phyloP scores from a whole-genome alignment of 2,113 vertebrate species.

The Chelonoidis abingdonii region DNA sequence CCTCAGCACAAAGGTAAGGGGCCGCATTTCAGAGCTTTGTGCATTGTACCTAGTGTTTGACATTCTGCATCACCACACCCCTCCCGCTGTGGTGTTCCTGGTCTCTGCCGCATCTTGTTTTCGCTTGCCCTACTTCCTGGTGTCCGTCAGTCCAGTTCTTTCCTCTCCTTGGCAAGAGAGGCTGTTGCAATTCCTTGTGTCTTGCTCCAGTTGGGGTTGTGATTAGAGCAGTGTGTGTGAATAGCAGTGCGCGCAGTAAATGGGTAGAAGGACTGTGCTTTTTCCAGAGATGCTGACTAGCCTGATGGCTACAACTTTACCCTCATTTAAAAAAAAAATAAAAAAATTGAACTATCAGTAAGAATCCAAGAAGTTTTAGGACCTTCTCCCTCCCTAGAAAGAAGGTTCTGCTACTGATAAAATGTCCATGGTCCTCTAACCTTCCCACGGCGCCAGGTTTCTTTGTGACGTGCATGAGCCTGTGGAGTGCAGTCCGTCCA shows the following conservation, averaged over 20 bases:
- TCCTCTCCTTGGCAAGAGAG: not conserved
- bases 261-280: not conserved
- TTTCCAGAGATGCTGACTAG: not conserved
- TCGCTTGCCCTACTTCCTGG: not conserved
- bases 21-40: not conserved
- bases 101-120: not conserved
- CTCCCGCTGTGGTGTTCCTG: not conserved
- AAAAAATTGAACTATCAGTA: not conserved
- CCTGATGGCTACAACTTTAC: not conserved
- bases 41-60: not conserved
- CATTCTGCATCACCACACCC: not conserved
- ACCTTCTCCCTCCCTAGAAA: fast-evolving
- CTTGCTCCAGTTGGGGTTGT: not conserved
- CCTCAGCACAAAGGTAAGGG: conserved; percentile 51
- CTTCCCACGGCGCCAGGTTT: not conserved
- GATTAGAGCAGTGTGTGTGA: not conserved
- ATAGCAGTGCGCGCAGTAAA: fast-evolving
- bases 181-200: not conserved
- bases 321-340: too few relatives aligned
- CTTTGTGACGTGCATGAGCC: not conserved
- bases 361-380: not conserved
- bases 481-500: fast-evolving
- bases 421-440: fast-evolving
- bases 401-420: not conserved
- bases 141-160: not conserved